phyloP scores from a whole-genome alignment of 2,888 invertebrate genomes.

The Cordilura impudica region DNA sequence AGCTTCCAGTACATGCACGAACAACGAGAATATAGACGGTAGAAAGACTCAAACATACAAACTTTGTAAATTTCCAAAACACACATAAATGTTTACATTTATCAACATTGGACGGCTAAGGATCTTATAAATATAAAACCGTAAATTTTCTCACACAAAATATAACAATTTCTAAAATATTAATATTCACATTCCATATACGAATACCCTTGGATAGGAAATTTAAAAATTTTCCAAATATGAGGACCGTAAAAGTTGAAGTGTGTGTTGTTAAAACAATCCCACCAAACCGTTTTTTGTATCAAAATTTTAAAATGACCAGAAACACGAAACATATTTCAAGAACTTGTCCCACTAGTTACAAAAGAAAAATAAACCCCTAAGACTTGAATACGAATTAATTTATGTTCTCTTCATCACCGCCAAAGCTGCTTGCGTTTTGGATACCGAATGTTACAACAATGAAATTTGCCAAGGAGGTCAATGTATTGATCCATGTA shows the following conservation, averaged over 20 bases:
- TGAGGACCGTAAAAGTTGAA: background rate
- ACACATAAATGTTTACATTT: background rate
- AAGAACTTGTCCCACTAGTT: slow-evolving; percentile 8
- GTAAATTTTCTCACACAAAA: background rate
- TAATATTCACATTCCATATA: background rate
- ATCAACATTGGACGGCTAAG: too few relatives aligned
- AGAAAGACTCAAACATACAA: slow-evolving; percentile 34
- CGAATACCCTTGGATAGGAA: background rate
- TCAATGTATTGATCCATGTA: slow-evolving; percentile 90
- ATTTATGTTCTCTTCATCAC: slow-evolving; percentile 18
- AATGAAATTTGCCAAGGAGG: slow-evolving; percentile 89
- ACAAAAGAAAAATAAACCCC: slow-evolving; percentile 4
- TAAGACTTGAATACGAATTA: background rate
- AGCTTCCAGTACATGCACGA: slow-evolving; percentile 54
- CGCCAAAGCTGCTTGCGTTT: slow-evolving; percentile 84
- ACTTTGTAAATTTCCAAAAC: background rate
- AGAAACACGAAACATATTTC: too few relatives aligned
- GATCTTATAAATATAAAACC: background rate
- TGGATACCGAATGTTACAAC: slow-evolving; percentile 88
- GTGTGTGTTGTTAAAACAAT: too few relatives aligned
- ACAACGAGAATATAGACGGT: slow-evolving; percentile 26
- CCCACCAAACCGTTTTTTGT: too few relatives aligned
- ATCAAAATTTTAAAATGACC: background rate
- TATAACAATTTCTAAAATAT: background rate
- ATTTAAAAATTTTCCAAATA: background rate